Evolutionary conservation across 2,797 vertebrate species (phyloP).

Genomic region (Intellagama lesueurii): DNA sequence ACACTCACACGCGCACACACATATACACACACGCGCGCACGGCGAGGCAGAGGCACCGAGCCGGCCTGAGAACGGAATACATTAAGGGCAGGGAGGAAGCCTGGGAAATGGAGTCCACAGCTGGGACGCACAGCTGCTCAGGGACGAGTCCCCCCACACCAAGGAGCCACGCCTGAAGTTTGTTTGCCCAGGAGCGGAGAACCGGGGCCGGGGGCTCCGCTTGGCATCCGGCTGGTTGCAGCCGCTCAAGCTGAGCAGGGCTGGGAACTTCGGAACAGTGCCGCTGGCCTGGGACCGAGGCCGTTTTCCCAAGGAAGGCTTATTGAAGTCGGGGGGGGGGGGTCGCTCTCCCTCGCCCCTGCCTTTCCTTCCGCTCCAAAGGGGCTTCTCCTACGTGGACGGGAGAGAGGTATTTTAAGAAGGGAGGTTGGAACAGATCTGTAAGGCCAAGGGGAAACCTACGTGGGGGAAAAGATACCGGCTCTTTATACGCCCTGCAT

Average conservation of each 20-base stretch:
- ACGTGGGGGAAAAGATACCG: too few relatives aligned
- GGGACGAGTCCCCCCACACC: conserved; percentile 3
- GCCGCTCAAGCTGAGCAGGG: neutral
- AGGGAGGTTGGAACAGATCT: too few relatives aligned
- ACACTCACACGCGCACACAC: conserved; percentile 60
- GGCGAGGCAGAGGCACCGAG: conserved; percentile 75
- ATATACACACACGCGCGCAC: conserved; percentile 62
- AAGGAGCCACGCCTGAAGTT: neutral
- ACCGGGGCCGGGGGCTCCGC: neutral
- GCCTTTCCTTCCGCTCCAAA: too few relatives aligned
- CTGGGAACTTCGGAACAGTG: neutral
- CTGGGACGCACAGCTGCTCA: conserved; percentile 61
- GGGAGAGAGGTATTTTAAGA: too few relatives aligned
- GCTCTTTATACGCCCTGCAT: neutral
- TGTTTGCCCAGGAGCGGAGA: neutral
- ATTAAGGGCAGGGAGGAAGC: conserved; percentile 89
- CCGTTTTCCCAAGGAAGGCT: neutral
- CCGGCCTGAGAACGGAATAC: conserved; percentile 81
- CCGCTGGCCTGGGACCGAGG: neutral
- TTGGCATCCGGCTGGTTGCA: neutral
- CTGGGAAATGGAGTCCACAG: conserved; percentile 92
- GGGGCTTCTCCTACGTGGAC: too few relatives aligned
- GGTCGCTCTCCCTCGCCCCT: too few relatives aligned
- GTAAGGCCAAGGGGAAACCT: too few relatives aligned
- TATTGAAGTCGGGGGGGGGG: too few relatives aligned